These are phyloP conservation scores for Labia minor DNA, from an alignment of 2,888 invertebrate genomes.

Conservation along the genomic window DNA sequence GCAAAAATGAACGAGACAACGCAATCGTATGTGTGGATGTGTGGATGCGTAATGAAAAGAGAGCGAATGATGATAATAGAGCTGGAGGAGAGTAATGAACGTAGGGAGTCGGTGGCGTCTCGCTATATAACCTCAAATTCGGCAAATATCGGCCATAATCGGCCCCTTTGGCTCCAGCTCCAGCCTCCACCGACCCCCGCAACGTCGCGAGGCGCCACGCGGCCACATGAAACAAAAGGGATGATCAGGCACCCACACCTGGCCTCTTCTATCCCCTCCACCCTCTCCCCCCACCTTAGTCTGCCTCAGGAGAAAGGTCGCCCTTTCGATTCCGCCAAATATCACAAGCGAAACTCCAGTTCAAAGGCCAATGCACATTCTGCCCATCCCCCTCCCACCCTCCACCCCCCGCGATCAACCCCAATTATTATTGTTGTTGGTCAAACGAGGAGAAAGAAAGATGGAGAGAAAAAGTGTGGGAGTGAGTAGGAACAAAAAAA, in stretches of 20 bases:
- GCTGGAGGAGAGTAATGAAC: constrained; percentile 1
- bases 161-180: neutral
- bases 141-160: constrained; percentile 1
- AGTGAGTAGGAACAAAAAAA: no score
- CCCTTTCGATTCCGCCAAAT: no score
- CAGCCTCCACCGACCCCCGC: neutral
- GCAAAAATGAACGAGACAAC: no score
- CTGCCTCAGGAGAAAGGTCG: neutral
- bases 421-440: neutral
- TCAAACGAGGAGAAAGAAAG: neutral
- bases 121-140: constrained; percentile 4
- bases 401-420: no score
- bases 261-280: neutral
- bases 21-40: neutral
- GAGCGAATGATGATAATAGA: neutral
- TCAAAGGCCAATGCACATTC: no score
- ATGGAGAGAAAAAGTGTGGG: neutral
- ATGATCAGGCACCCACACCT: no score
- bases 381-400: no score
- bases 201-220: neutral
- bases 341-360: no score
- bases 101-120: neutral
- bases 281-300: neutral
- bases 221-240: neutral
- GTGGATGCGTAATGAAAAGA: neutral